A percentile compares a stretch with the other conserved stretches of the same genome.
Evolutionary conservation across 2,797 vertebrate species (phyloP).

Genomic region (Sarcoramphus papa): DNA sequence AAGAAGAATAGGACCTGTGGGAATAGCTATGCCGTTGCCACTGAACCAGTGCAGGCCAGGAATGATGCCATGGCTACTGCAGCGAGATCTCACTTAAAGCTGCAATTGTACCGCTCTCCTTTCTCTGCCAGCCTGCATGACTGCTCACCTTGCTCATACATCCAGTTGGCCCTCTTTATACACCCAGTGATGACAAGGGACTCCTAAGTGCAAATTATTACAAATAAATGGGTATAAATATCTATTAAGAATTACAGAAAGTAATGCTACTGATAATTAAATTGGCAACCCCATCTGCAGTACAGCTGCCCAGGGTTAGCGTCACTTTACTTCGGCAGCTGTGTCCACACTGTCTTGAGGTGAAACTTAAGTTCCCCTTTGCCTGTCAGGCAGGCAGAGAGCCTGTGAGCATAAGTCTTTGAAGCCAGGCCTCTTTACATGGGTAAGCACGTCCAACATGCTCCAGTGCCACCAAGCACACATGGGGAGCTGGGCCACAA

Average conservation of each 20-base stretch:
- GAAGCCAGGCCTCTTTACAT: conserved; percentile 11
- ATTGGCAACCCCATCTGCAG: background rate
- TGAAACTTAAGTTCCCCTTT: conserved; percentile 11
- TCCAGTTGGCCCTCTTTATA: background rate
- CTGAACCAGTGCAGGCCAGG: background rate
- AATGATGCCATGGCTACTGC: background rate
- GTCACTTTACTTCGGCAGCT: background rate
- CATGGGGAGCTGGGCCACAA: background rate
- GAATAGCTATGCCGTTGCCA: background rate
- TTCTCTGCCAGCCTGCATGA: background rate
- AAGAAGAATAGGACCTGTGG: background rate
- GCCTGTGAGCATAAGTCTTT: background rate
- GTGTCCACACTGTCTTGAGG: background rate
- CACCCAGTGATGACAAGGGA: background rate
- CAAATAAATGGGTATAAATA: background rate
- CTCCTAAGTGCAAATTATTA: background rate
- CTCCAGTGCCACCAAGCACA: background rate
- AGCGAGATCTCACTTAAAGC: background rate
- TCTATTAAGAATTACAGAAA: background rate
- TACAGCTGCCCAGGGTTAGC: background rate
- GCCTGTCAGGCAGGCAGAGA: background rate
- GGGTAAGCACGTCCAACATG: background rate
- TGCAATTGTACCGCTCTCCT: background rate
- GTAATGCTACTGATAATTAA: background rate
- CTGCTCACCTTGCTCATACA: background rate